Conservation (phyloP, 2,797 vertebrate species). For the Hyperoplus immaculatus region DNA sequence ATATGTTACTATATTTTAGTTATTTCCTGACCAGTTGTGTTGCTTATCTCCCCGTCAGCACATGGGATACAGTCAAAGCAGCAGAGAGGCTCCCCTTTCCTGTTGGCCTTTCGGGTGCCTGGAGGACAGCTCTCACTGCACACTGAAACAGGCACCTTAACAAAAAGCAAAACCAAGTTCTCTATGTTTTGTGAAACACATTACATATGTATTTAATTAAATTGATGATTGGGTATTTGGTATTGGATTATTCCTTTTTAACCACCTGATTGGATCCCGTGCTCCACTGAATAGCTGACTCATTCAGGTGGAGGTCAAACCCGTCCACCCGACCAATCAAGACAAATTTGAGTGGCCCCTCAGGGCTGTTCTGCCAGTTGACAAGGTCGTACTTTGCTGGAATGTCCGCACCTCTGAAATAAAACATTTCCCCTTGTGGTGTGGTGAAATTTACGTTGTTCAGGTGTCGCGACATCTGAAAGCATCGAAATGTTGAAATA, state of each 20-base stretch:
- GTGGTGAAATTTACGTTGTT: slow-evolving; percentile 79
- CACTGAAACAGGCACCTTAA: slow-evolving; percentile 78
- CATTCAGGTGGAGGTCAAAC: slow-evolving; percentile 74
- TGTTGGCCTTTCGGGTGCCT: slow-evolving; percentile 77
- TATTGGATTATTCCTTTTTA: neutral
- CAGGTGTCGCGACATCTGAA: slow-evolving; percentile 78
- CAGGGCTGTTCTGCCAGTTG: slow-evolving; percentile 81
- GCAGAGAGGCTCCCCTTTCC: slow-evolving; percentile 80
- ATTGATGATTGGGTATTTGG: neutral
- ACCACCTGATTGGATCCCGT: slow-evolving; percentile 69
- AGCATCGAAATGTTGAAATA: slow-evolving; percentile 8
- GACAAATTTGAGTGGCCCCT: slow-evolving; percentile 65
- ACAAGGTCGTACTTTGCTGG: slow-evolving; percentile 84
- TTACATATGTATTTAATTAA: neutral
- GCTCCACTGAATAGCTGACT: slow-evolving; percentile 82
- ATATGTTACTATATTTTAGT: neutral
- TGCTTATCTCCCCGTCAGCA: slow-evolving; percentile 83
- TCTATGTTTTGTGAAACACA: neutral
- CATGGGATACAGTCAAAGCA: slow-evolving; percentile 86
- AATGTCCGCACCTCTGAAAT: slow-evolving; percentile 78
- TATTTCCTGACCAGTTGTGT: slow-evolving; percentile 74
- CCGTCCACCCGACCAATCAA: slow-evolving; percentile 79
- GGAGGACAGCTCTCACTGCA: slow-evolving; percentile 82
- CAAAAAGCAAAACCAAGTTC: neutral
- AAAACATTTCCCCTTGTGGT: slow-evolving; percentile 78